Base-by-base conservation (phyloP, 30 jellyfish, hydroid and myxozoan species). In the Turritopsis rubra region DNA sequence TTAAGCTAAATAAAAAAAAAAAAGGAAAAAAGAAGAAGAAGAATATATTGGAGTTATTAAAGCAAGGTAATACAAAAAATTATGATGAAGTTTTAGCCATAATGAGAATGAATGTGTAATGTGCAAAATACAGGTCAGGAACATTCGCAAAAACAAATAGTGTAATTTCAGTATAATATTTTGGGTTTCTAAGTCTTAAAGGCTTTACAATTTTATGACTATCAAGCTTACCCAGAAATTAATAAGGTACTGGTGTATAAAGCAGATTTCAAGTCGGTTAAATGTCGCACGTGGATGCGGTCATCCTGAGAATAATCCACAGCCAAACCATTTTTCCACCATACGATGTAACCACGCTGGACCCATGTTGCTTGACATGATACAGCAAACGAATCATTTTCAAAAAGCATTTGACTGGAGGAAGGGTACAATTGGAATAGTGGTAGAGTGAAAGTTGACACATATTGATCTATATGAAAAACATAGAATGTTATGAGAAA, bases 341-440 rank as follows among this genome's bases (percentile, higher is more conserved):
- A 90, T 52, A 22, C 79, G 16, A 90, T 53, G 26, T 79, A 65
- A 1, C 93, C 89, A 20, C 85, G 53, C 27, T 88, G 90, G 30
- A 86, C 85, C 97, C 97, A 90, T 0, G 90, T 52, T 24, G 90
- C 73, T 1, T 88, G 75, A 52, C 97, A 90, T 28, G 89, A 26
- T 28, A 82, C 54, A 25, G 21, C 84, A 28, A 90, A 24, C 17
- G 95, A 79, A 65, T 90, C 97, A 53, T 85, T 83, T 81, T 90
- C 93, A 65, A 90, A 90, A 7, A 86, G 89, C 29, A 85, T 81
- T 82, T 90, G 97, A 72, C 83, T 80, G 20, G 23, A 73, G 52
- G 66, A 29, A 21, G 97, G 97, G 1, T 73, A 53, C 0, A 86
- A 54, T 9, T 71, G 29, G 72, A 90, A 86, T 41, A 81, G 79